These are phyloP conservation scores for Ceraclea dissimilis DNA, from an alignment of 2,888 invertebrate genomes.

Conservation along the genomic window DNA sequence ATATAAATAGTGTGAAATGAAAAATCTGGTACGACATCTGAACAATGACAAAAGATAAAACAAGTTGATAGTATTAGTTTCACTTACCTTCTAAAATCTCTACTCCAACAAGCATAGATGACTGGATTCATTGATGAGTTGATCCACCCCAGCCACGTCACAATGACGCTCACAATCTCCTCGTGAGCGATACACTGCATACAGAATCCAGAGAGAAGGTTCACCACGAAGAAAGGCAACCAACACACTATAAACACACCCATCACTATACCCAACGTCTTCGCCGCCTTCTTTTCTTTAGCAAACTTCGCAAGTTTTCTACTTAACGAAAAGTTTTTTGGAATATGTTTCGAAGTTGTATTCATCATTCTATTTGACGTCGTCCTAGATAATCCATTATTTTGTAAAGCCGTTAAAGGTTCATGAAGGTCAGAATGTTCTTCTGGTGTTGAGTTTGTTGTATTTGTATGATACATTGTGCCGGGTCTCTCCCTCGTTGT, in stretches of 20 bases:
- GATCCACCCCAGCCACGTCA: constrained; percentile 93
- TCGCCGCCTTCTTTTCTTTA: constrained; percentile 96
- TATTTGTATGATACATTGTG: constrained; percentile 38
- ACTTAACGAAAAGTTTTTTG: constrained; percentile 87
- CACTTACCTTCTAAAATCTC: constrained; percentile 85
- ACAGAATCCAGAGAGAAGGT: constrained; percentile 85
- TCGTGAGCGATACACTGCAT: constrained; percentile 80
- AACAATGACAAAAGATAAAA: not conserved
- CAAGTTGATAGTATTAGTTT: not conserved
- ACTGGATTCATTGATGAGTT: constrained; percentile 96
- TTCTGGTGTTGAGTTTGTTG: constrained; percentile 57
- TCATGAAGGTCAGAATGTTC: constrained; percentile 57
- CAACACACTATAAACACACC: constrained; percentile 95
- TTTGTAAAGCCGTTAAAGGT: constrained; percentile 67
- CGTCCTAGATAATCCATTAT: constrained; percentile 66
- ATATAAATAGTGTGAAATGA: too few relatives aligned
- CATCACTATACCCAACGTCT: constrained; percentile 94
- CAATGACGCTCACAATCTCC: constrained; percentile 79
- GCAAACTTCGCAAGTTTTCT: constrained; percentile 92
- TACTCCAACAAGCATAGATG: constrained; percentile 97
- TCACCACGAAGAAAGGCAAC: constrained; percentile 95
- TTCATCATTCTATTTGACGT: constrained; percentile 60
- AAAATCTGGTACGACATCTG: too few relatives aligned
- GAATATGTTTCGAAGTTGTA: constrained; percentile 55
- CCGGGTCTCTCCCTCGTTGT: constrained; percentile 56